A percentile compares a stretch with the other conserved stretches of the same genome.
These are phyloP conservation scores for Drosophila neoperkinsi DNA, from an alignment of 2,888 invertebrate genomes.

Conservation along the genomic window DNA sequence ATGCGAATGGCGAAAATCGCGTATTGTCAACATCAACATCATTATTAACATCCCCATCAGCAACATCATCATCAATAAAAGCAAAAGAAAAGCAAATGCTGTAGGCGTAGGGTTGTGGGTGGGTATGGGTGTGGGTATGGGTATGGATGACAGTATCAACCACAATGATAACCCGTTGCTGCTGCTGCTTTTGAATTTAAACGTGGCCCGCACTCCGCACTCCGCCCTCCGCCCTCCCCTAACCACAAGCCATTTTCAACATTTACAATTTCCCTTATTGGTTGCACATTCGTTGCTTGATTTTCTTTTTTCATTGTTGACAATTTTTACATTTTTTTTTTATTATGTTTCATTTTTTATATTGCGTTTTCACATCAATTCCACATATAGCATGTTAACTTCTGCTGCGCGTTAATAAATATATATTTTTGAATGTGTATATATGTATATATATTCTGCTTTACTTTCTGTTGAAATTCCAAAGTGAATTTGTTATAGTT, in stretches of 20 bases:
- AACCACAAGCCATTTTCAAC: conserved; percentile 51
- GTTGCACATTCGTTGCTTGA: conserved; percentile 56
- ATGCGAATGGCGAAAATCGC: conserved; percentile 37
- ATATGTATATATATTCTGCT: neutral
- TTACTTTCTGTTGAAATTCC: neutral
- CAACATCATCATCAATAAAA: conserved; percentile 29
- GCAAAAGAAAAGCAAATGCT: neutral
- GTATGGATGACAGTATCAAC: conserved; percentile 16
- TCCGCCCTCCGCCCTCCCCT: neutral
- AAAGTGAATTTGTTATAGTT: conserved; percentile 2
- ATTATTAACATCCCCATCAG: conserved; percentile 7
- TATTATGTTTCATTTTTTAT: conserved; percentile 2
- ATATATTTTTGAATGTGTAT: neutral
- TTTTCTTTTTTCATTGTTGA: conserved; percentile 35
- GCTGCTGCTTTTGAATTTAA: conserved; percentile 10
- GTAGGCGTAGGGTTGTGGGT: neutral
- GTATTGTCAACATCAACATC: conserved; percentile 55
- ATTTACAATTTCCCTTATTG: conserved; percentile 74
- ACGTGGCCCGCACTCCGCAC: neutral
- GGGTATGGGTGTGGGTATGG: neutral
- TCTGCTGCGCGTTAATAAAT: conserved; percentile 32
- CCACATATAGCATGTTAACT: conserved; percentile 41
- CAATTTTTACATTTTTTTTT: conserved; percentile 19
- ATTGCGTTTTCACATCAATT: conserved; percentile 46
- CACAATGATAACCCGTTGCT: conserved; percentile 18